Base-by-base conservation (phyloP, 2,888 invertebrate species). In the Dryomyza anilis region DNA sequence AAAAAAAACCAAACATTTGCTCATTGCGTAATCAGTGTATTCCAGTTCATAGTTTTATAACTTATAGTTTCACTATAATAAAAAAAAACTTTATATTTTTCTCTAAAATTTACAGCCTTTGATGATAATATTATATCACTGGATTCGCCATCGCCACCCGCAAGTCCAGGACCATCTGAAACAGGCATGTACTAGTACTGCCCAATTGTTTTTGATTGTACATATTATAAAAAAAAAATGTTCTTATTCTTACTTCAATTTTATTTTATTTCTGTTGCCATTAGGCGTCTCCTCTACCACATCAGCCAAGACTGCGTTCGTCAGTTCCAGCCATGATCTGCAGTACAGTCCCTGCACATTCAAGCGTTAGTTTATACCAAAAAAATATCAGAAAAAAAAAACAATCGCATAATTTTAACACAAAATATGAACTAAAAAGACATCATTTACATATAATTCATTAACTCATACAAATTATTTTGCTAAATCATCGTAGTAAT, bases 61-160 rank as follows among this genome's bases (percentile, higher is more conserved):
- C n/a, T n/a, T n/a, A n/a, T n/a, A n/a, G n/a, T n/a, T n/a, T n/a
- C n/a, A n/a, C n/a, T n/a, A n/a, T n/a, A n/a, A n/a, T n/a, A n/a
- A n/a, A n/a, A n/a, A n/a, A n/a, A n/a, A n/a, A n/a, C n/a, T n/a
- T n/a, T n/a, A n/a, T n/a, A n/a, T n/a, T n/a, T n/a, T n/a, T n/a
- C n/a, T n/a, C n/a, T n/a, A n/a, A 52, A 66, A 67, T 67, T 70
- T 68, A 21, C 69, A 69, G 73, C 73, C 65, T 33, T 67, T 69
- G 74, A 74, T 46, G 59, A 64, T 70, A 61, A 74, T 27, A 73
- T 78, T 30, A 78, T 78, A 67, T 76, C 75, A n/a, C 67, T 79
- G 66, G 79, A 79, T 65, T 78, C 79, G 2, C 79, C 79, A 36
- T 77, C 79, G 10, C 79, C 78, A 3, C 79, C 79, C 33, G 69